Evolutionary conservation across 2,888 invertebrate genomes (phyloP), one percentile per base, ranked within the genome.

Genomic region (Macrosoma leucophasiata): DNA sequence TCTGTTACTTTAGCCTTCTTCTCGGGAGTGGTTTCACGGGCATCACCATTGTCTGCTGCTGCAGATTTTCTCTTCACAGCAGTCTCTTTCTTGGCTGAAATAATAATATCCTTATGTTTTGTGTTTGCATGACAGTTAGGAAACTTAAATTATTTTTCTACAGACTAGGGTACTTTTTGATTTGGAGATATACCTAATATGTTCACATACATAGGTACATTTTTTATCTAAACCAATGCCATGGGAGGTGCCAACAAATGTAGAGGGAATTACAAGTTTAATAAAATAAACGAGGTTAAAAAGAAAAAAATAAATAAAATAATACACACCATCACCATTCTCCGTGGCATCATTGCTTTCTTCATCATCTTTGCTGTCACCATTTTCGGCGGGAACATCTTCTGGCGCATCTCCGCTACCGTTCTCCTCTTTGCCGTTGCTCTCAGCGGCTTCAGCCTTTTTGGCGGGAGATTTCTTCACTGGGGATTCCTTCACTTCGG

Each of bases 1-100:
- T 90, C 90, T 8, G 86, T 88, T 33, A 90, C 79, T 77, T 90
- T 91, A 46, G 89, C 87, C 59, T 91, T 91, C 74, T 91, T 91
- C 60, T 91, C 91, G 5, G 91, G 90, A 39, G 89, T 88, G 26
- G 85, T 87, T 44, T 90, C 90, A 11, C 78, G 65, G 6, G 77
- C 75, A 27, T 87, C 88, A 30, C 84, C 87, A 22, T 79, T 79
- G 43, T 84, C 81, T 3, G 76, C 84, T 7, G 86, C 81, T 11
- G 85, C 85, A 33, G 91, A 91, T 87, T 91, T 91, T 86, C 91
- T 90, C 75, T 91, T 90, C 63, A 88, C 86, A 47, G 86, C 86
- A 33, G 85, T 72, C 61, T 73, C 75, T 59, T 82, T 81, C 79
- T 75, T 50, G 76, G 78, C 26, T 7, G 36, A 14, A 23, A 39